Conservation (phyloP, 2,797 vertebrate species). For the Australoheros facetus region DNA sequence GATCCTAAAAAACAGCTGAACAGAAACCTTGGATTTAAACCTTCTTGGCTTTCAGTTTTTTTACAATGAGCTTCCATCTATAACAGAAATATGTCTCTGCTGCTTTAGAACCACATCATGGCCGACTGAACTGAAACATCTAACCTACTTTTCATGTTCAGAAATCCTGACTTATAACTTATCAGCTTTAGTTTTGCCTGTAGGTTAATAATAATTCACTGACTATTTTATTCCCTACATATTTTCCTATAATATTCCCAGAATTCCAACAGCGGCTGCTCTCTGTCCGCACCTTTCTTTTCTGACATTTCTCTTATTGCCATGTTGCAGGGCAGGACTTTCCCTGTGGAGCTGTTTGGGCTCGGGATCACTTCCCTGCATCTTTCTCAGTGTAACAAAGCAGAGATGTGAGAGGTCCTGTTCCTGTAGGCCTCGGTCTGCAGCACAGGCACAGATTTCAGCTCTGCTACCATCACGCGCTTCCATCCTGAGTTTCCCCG, state of each 20-base stretch:
- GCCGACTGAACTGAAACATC: neutral
- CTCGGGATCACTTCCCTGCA: neutral
- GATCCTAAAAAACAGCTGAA: too few relatives aligned
- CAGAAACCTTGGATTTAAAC: neutral
- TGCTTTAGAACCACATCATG: neutral
- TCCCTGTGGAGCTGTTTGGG: neutral
- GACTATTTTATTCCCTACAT: neutral
- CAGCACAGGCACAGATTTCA: neutral
- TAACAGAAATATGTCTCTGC: too few relatives aligned
- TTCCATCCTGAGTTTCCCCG: neutral
- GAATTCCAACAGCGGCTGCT: fast-evolving
- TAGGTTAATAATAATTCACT: fast-evolving
- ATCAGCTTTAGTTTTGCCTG: neutral
- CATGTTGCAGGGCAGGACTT: neutral
- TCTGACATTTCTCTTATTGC: neutral
- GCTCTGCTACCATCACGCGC: neutral
- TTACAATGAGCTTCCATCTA: too few relatives aligned
- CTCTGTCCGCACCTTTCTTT: neutral
- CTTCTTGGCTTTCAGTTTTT: too few relatives aligned
- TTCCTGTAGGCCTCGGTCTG: neutral
- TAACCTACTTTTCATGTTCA: neutral
- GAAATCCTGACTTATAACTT: fast-evolving
- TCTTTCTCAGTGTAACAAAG: neutral
- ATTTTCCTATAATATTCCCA: neutral
- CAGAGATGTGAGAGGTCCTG: neutral